Evolutionary conservation across 2,888 invertebrate genomes (phyloP), one percentile per base, ranked within the genome.

Genomic region (Sinohyriopsis cumingii): DNA sequence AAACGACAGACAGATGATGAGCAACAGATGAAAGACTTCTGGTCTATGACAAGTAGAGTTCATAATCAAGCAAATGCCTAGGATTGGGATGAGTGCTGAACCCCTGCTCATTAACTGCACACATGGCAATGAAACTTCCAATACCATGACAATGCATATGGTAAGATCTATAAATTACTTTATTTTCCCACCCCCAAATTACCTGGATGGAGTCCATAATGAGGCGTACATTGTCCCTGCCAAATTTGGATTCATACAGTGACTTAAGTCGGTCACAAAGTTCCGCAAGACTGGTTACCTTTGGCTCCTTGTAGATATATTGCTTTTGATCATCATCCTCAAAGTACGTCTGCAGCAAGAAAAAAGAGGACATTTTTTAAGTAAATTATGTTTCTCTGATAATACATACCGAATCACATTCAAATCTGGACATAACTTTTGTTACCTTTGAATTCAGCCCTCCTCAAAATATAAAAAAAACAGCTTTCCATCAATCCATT

Each of bases 261-360:
- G 93, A 94, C 78, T 94, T 93, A 61, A 98, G 92, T 69, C 96
- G 93, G 86, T 97, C 97, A 0, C 97, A 96, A 74, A 98, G 95
- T 91, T 98, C 98, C 77, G 97, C 95, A 55, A 99, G 92, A 0
- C 96, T 95, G 1, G 98, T 98, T 55, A 98, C 92, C 91, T 98
- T 98, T 0, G 97, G 97, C 87, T 98, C 98, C 89, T 98, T 97
- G 89, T 98, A 99, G 77, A 98, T 94, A 88, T 95, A 98, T 88
- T 98, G 96, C 19, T 95, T 92, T 1, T 95, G 95, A 86, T 92
- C 90, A 69, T 92, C 92, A 59, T 91, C 90, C 68, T 91, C 92
- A 86, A 91, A 92, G 77, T 80, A 82, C 5, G 82, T 77, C 82
- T 84, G 78, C 54, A 77, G 77, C 22, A 69, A 22, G 15, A 59